A percentile compares a stretch with the other conserved stretches of the same genome.
Conservation (phyloP, 2,888 invertebrate species). For the Lasioglossum morio region DNA sequence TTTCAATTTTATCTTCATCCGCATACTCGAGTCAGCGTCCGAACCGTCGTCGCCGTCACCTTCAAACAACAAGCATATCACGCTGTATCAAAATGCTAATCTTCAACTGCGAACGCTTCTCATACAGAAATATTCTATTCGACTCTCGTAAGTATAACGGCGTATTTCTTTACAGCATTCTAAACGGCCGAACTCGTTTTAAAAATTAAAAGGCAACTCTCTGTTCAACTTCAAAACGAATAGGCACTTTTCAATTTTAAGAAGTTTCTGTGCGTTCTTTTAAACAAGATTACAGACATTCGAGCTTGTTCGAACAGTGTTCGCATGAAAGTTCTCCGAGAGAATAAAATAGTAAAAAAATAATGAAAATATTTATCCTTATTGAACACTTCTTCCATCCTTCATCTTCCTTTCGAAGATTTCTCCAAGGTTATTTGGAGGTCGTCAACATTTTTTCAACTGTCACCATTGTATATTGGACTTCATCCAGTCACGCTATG, state of each 20-base stretch:
- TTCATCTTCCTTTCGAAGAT: not conserved
- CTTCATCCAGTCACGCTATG: not conserved
- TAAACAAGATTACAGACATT: too few species aligned
- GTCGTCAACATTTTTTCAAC: not conserved
- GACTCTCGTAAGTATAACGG: not conserved
- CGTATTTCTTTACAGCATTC: not conserved
- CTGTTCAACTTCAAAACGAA: not conserved
- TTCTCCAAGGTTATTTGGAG: not conserved
- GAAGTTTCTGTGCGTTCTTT: too few species aligned
- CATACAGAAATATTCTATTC: not conserved
- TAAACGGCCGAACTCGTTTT: not conserved
- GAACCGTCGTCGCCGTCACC: constrained; percentile 87
- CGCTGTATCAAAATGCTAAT: not conserved
- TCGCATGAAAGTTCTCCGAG: not conserved
- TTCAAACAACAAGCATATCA: constrained; percentile 21
- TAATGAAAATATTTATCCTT: not conserved
- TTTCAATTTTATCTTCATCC: constrained; percentile 91
- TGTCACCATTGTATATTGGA: not conserved
- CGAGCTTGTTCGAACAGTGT: not conserved
- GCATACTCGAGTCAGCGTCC: constrained; percentile 88
- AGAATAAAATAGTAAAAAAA: constrained; percentile 1
- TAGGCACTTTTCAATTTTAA: not conserved
- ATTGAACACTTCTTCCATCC: constrained; percentile 1
- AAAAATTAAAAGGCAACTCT: not conserved
- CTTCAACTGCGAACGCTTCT: not conserved